Percentiles rank a stretch among this genome's conserved stretches.
Evolutionary conservation across 1,140 invertebrate genomes (phyloP).

Genomic region (Aphelenchoides besseyi): DNA sequence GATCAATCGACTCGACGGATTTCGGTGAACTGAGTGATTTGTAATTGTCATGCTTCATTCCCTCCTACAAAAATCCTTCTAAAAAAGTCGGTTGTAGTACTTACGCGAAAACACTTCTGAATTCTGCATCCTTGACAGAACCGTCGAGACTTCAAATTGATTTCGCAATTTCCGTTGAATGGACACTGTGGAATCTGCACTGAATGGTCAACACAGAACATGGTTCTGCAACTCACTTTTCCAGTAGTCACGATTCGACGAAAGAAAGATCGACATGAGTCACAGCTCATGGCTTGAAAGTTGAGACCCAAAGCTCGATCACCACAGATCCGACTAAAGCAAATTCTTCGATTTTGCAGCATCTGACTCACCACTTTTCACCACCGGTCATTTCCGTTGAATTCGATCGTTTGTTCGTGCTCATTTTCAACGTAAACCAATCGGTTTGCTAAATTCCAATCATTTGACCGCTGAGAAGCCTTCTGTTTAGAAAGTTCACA

Average conservation of each 20-base stretch:
- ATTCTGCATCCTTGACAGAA: constrained; percentile 26
- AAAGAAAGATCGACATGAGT: constrained; percentile 29
- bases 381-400: too few species aligned
- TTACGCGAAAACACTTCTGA: constrained; percentile 21
- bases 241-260: background rate
- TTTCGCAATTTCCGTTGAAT: constrained; percentile 23
- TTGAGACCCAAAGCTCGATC: constrained; percentile 25
- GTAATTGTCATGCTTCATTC: constrained; percentile 1
- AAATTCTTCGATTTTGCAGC: too few species aligned
- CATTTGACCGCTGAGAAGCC: too few species aligned
- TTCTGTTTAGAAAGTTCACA: too few species aligned
- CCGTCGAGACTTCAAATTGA: constrained; percentile 15
- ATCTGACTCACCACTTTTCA: too few species aligned
- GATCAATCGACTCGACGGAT: background rate
- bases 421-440: too few species aligned
- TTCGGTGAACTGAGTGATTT: too few species aligned
- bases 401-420: too few species aligned
- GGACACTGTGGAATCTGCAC: constrained; percentile 21
- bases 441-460: too few species aligned
- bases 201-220: background rate
- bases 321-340: constrained; percentile 22
- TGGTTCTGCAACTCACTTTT: background rate
- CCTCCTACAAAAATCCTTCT: constrained; percentile 7
- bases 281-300: constrained; percentile 25
- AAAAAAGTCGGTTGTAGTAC: constrained; percentile 16